These are phyloP conservation scores for Scortum barcoo DNA, from an alignment of 2,113 vertebrate species.

Conservation along the genomic window DNA sequence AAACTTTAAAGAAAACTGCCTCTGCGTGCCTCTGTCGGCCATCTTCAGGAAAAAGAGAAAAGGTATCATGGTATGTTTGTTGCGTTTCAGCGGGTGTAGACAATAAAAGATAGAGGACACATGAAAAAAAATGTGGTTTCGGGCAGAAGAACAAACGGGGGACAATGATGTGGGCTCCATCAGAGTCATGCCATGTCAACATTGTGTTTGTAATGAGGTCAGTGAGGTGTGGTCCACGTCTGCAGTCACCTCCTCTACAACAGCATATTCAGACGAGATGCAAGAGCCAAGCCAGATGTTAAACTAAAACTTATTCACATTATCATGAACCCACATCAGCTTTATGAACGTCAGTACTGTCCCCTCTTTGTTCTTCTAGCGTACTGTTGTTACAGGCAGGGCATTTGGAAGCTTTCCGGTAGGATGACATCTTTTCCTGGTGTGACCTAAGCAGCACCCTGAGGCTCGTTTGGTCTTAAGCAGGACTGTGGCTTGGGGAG, in stretches of 20 bases:
- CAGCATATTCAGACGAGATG: neutral
- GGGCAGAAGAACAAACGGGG: constrained; percentile 3
- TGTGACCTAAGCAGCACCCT: constrained; percentile 19
- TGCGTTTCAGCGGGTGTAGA: constrained; percentile 47
- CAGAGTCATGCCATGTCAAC: neutral
- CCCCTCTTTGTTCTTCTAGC: constrained; percentile 13
- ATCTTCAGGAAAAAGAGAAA: constrained; percentile 1
- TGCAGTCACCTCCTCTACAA: neutral
- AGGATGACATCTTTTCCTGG: constrained; percentile 24
- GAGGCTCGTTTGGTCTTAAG: constrained; percentile 25
- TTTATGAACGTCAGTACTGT: neutral
- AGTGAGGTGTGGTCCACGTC: neutral
- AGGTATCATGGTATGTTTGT: constrained; percentile 22
- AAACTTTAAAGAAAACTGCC: neutral
- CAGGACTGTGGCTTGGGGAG: neutral
- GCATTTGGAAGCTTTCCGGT: constrained; percentile 28
- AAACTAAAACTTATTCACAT: neutral
- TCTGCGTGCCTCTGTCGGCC: neutral
- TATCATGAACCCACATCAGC: neutral
- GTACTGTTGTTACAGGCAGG: constrained; percentile 35
- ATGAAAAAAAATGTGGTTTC: neutral
- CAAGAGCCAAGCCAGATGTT: neutral
- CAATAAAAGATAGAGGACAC: neutral
- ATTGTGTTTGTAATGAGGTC: neutral
- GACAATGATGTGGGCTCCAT: neutral